phyloP scores from a whole-genome alignment of 2,888 invertebrate genomes.

The Agrilus mali region DNA sequence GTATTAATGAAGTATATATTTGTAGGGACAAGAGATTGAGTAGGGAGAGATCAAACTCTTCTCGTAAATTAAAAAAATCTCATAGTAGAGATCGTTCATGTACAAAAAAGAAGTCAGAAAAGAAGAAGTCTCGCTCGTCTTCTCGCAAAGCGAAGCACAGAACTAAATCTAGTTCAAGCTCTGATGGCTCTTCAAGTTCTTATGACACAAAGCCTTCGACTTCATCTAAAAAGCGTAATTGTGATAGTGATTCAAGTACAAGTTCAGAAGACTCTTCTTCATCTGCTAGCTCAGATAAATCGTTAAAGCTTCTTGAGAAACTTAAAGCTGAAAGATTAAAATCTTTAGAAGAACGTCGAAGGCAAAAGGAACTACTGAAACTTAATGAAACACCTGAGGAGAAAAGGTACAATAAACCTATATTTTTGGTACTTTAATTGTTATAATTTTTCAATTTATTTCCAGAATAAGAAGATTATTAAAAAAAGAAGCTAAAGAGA shows the following conservation, averaged over 20 bases:
- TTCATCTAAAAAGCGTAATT: neutral
- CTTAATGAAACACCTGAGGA: constrained; percentile 92
- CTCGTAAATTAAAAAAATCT: too few species aligned
- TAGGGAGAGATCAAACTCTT: too few species aligned
- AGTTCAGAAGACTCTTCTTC: constrained; percentile 15
- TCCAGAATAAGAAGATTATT: constrained; percentile 51
- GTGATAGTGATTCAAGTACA: constrained; percentile 5
- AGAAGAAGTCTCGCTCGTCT: too few species aligned
- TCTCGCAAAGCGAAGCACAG: neutral
- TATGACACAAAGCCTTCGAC: neutral
- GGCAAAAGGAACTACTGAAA: constrained; percentile 66
- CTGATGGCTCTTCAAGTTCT: neutral
- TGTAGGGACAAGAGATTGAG: too few species aligned
- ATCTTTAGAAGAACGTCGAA: constrained; percentile 49
- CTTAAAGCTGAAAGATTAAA: constrained; percentile 59
- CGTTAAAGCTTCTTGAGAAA: constrained; percentile 54
- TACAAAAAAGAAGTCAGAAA: too few species aligned
- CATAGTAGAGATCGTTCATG: too few species aligned
- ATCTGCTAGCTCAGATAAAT: constrained; percentile 35
- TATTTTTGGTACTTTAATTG: neutral
- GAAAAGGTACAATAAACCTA: constrained; percentile 44
- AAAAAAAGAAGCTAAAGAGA: constrained; percentile 87
- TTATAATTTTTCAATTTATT: neutral
- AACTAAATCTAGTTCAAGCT: neutral
- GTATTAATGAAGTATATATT: too few species aligned